Evolutionary conservation across 2,888 invertebrate species (phyloP), one percentile per base, ranked within the genome.

Genomic region (Aricia artaxerxes): DNA sequence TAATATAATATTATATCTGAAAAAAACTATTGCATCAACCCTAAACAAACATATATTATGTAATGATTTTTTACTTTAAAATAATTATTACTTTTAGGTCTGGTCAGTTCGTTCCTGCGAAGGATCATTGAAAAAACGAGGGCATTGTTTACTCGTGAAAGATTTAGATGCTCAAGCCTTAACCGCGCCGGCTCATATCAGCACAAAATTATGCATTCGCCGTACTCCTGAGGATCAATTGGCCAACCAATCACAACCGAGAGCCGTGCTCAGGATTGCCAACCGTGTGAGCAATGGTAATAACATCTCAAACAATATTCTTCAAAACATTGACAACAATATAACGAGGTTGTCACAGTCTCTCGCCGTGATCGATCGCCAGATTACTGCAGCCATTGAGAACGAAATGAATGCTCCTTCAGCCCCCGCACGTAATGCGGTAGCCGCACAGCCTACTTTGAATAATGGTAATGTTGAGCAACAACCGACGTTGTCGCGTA

Each of bases 41-140:
- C 44, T 44, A 6, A 44, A 44, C 44, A 7, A 44, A 44, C 44
- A 44, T 44, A 44, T 9, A 9, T 44, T 44, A 9, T 44, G 16
- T 61, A 24, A 61, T 61, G 61, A 24, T 31, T 31, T 61, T 61
- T 31, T 11, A 24, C 9, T 24, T 64, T 9, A 64, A 35, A 69
- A 69, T 69, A 35, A 35, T 69, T 78, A 53, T 78, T 57, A 73
- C 60, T 82, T 78, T 35, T 85, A 94, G 94, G 93, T 92, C 16
- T 92, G 91, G 91, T 93, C 94, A 1, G 93, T 93, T 57, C 87
- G 92, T 83, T 89, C 92, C 6, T 94, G 94, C 82, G 94, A 94
- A 84, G 94, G 94, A 0, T 87, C 91, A n/a, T 85, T 94, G 31
- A 93, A 91, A 83, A 92, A 91, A 84, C 90, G 92, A 57, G 91